These are phyloP conservation scores for Phymastichus coffea DNA, from an alignment of 1,140 invertebrate genomes.

Conservation along the genomic window DNA sequence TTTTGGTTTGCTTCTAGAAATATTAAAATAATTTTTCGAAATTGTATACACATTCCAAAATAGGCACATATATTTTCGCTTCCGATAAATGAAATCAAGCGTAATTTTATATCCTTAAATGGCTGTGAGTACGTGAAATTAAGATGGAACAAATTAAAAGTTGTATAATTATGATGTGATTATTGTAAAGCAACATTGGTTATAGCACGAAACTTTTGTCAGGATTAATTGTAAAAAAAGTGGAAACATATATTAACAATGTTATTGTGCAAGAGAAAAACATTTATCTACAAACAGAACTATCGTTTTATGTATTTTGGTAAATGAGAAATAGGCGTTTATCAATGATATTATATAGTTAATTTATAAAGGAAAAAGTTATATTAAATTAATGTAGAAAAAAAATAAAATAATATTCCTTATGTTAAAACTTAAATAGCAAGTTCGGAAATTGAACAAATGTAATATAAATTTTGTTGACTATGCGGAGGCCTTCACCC, in stretches of 20 bases:
- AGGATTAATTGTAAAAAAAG: conserved; percentile 32
- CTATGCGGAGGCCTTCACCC: conserved; percentile 8
- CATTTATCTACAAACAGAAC: conserved; percentile 8
- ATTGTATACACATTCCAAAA: too few relatives aligned
- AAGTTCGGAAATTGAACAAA: not conserved
- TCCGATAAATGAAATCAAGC: not conserved
- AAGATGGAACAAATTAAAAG: conserved; percentile 2
- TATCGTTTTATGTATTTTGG: not conserved
- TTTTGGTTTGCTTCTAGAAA: too few relatives aligned
- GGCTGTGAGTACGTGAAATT: conserved; percentile 45
- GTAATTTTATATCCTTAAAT: conserved; percentile 34
- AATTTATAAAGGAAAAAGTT: not conserved
- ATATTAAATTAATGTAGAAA: not conserved
- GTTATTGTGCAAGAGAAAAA: not conserved
- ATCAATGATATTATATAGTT: conserved; percentile 12
- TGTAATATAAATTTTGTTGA: conserved; percentile 2
- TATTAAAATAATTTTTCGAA: too few relatives aligned
- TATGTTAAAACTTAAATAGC: not conserved
- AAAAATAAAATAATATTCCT: conserved; percentile 2
- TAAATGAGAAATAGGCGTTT: conserved; percentile 4
- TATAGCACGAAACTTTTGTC: conserved; percentile 42
- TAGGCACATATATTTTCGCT: too few relatives aligned
- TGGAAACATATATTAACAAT: conserved; percentile 21
- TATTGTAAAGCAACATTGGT: not conserved
- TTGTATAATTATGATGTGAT: not conserved